These are phyloP conservation scores for Arothron firmamentum DNA, from an alignment of 2,113 vertebrate species.

Conservation along the genomic window DNA sequence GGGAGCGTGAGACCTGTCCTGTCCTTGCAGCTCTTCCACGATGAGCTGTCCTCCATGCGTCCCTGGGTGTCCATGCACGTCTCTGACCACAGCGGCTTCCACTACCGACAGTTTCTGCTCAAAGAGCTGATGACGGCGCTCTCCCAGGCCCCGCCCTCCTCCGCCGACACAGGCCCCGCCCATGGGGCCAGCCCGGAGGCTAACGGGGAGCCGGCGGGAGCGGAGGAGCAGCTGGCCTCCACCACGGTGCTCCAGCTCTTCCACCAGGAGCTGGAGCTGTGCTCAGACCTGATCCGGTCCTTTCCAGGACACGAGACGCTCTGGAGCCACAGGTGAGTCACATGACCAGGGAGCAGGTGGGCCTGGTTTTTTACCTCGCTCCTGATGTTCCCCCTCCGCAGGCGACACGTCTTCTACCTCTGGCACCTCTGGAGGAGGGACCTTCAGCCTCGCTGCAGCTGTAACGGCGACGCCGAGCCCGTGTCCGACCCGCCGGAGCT, in stretches of 20 bases:
- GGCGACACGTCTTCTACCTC: conserved; percentile 87
- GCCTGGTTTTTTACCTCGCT: background rate
- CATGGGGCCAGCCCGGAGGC: conserved; percentile 43
- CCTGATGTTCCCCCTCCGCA: conserved; percentile 42
- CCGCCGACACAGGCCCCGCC: conserved; percentile 37
- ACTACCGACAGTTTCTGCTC: conserved; percentile 95
- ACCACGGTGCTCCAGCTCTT: conserved; percentile 66
- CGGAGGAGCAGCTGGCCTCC: conserved; percentile 40
- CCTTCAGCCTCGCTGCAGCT: conserved; percentile 40
- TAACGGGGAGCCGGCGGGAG: conserved; percentile 66
- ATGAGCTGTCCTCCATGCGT: conserved; percentile 89
- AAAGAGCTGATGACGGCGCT: conserved; percentile 77
- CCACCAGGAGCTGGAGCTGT: conserved; percentile 87
- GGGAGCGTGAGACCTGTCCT: fast-evolving
- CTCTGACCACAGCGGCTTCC: conserved; percentile 97
- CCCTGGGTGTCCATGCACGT: conserved; percentile 93
- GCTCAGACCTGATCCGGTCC: conserved; percentile 87
- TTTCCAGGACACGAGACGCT: conserved; percentile 95
- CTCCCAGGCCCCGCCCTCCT: conserved; percentile 73
- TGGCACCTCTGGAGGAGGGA: conserved; percentile 82
- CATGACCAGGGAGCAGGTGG: background rate
- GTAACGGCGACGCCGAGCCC: conserved; percentile 28
- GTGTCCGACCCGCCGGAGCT: conserved; percentile 23
- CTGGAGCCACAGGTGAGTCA: conserved; percentile 92
- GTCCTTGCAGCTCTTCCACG: conserved; percentile 81